These are phyloP conservation scores for Typhlomys cinereus DNA, from an alignment of 2,113 vertebrate genomes.

Conservation along the genomic window DNA sequence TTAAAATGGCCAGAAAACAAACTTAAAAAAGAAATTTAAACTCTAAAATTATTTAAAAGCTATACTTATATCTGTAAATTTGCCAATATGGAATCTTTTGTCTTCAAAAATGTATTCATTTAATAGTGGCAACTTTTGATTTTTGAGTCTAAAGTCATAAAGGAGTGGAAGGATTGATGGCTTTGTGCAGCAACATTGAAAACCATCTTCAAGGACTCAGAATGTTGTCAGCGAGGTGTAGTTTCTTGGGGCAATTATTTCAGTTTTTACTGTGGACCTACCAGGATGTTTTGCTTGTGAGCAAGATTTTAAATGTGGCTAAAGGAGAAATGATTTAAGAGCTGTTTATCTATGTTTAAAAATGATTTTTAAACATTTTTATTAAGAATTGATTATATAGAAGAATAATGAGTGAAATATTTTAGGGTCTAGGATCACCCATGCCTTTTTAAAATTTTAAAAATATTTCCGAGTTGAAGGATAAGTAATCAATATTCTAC, in stretches of 20 bases:
- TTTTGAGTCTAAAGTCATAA: neutral
- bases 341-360: neutral
- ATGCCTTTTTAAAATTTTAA: neutral
- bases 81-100: neutral
- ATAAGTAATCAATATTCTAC: neutral
- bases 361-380: too few species aligned
- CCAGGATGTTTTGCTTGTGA: neutral
- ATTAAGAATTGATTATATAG: neutral
- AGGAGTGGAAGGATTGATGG: neutral
- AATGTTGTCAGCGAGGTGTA: neutral
- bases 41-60: neutral
- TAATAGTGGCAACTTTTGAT: neutral
- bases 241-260: too few species aligned
- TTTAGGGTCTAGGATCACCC: neutral
- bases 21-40: neutral
- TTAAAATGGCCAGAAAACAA: neutral
- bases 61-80: neutral
- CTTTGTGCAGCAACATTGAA: neutral
- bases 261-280: neutral
- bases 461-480: neutral
- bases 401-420: too few species aligned
- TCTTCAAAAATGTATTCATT: neutral
- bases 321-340: neutral
- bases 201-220: neutral
- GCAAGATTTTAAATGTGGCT: neutral